Evolutionary conservation across 2,797 vertebrate genomes (phyloP).

Genomic region (Acanthiza pusilla): DNA sequence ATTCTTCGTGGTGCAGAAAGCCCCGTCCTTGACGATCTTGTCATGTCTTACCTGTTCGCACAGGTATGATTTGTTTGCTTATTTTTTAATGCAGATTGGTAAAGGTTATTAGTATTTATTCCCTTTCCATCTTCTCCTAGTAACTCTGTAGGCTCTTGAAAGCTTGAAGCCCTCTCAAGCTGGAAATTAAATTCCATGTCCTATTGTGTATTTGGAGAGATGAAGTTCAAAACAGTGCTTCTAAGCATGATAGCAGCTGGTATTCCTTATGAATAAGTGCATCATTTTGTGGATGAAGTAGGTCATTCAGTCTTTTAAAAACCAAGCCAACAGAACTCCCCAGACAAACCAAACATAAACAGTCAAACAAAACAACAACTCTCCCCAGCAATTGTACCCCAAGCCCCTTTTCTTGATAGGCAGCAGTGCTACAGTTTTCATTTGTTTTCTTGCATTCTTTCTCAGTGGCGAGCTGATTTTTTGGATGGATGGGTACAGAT

Average conservation of each 20-base stretch:
- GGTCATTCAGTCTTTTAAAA: neutral
- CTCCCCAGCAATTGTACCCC: neutral
- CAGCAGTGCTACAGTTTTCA: neutral
- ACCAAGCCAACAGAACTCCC: neutral
- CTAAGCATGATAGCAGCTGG: neutral
- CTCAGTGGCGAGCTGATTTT: slow-evolving; percentile 92
- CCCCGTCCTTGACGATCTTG: slow-evolving; percentile 88
- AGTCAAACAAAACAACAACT: neutral
- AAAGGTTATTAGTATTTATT: neutral
- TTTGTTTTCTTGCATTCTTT: neutral
- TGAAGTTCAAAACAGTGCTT: neutral
- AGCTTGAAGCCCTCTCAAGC: neutral
- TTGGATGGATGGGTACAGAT: slow-evolving; percentile 83
- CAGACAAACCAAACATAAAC: neutral
- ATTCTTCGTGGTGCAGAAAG: slow-evolving; percentile 83
- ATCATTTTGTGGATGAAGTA: neutral
- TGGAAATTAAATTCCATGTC: neutral
- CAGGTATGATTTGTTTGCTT: slow-evolving; percentile 78
- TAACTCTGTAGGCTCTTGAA: neutral
- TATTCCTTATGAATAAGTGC: neutral
- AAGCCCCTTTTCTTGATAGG: neutral
- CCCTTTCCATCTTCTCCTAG: neutral
- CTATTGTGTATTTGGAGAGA: neutral
- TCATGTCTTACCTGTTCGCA: slow-evolving; percentile 89
- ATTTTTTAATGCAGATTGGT: neutral